These are phyloP conservation scores for Lepidothrix coronata DNA, from an alignment of 2,113 vertebrate species.

Conservation along the genomic window DNA sequence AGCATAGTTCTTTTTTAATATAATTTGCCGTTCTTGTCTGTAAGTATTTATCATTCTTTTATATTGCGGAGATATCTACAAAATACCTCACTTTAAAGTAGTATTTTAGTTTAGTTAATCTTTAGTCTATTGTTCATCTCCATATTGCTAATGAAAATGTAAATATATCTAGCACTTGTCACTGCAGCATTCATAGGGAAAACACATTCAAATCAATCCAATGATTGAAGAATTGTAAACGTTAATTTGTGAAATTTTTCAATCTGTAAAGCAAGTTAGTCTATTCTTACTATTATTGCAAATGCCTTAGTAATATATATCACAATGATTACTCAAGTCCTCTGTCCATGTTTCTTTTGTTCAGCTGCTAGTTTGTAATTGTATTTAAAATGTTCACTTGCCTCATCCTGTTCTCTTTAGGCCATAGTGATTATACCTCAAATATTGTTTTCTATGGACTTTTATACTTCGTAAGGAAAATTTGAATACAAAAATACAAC, in stretches of 20 bases:
- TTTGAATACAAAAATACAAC: background rate
- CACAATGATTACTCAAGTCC: background rate
- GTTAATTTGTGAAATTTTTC: background rate
- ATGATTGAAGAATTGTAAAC: background rate
- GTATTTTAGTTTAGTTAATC: background rate
- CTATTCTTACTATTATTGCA: background rate
- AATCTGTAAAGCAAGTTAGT: background rate
- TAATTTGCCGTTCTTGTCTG: background rate
- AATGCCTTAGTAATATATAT: background rate
- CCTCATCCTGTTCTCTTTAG: background rate
- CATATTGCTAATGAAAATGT: background rate
- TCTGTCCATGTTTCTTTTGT: background rate
- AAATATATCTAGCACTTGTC: background rate
- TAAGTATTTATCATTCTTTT: background rate
- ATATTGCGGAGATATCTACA: background rate
- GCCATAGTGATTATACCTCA: background rate
- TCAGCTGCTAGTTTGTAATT: background rate
- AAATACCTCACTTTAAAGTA: background rate
- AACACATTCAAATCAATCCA: background rate
- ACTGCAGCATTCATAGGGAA: background rate
- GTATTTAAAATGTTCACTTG: background rate
- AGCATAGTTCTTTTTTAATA: background rate
- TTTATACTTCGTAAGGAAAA: background rate
- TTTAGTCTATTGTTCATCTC: background rate
- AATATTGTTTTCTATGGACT: background rate